phyloP scores from a whole-genome alignment of 2,888 invertebrate genomes.

The Tyria jacobaeae region DNA sequence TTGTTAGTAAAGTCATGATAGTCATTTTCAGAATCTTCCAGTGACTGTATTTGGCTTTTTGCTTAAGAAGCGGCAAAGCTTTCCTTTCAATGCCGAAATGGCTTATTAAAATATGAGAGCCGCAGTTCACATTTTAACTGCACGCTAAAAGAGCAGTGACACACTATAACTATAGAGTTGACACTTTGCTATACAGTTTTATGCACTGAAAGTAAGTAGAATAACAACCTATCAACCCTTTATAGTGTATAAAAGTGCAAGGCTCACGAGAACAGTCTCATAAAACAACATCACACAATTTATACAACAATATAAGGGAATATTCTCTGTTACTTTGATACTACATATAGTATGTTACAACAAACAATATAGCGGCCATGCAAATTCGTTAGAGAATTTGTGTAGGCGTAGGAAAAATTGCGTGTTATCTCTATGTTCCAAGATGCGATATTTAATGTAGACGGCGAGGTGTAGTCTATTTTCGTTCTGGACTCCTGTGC shows the following conservation, averaged over 20 bases:
- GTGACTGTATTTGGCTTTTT: too few relatives aligned
- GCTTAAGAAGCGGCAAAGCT: too few relatives aligned
- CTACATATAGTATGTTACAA: slow-evolving; percentile 25
- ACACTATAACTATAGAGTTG: slow-evolving; percentile 7
- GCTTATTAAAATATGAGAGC: too few relatives aligned
- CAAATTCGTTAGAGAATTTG: slow-evolving; percentile 56
- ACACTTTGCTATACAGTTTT: slow-evolving; percentile 33
- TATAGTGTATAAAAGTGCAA: slow-evolving; percentile 43
- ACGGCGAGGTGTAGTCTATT: slow-evolving; percentile 73
- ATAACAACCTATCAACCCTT: slow-evolving; percentile 35
- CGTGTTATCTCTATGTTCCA: slow-evolving; percentile 65
- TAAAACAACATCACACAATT: slow-evolving; percentile 33
- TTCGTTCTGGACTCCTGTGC: slow-evolving; percentile 69
- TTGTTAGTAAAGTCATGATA: too few relatives aligned
- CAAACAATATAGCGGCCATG: slow-evolving; percentile 53
- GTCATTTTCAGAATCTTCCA: too few relatives aligned
- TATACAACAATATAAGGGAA: slow-evolving; percentile 16
- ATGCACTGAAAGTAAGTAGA: slow-evolving; percentile 40
- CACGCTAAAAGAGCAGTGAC: not conserved
- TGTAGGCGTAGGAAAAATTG: slow-evolving; percentile 74
- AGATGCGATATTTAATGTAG: slow-evolving; percentile 72
- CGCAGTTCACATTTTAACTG: not conserved
- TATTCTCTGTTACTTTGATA: slow-evolving; percentile 22
- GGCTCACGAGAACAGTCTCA: slow-evolving; percentile 24
- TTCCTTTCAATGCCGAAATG: too few relatives aligned